These are phyloP conservation scores for Embiotoca jacksoni DNA, from an alignment of 2,113 vertebrate species.

Conservation along the genomic window DNA sequence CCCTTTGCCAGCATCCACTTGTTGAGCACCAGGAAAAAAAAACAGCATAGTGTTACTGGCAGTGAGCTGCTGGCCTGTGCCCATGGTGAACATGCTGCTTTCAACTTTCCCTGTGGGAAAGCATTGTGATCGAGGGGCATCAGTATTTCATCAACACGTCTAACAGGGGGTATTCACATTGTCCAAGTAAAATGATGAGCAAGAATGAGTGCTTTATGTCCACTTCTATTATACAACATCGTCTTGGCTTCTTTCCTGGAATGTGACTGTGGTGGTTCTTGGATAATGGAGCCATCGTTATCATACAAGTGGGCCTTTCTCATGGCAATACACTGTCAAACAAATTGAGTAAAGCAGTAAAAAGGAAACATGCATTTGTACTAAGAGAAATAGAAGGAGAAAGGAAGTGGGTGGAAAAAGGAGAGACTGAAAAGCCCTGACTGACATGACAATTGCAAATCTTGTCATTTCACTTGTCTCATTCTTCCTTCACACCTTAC, in stretches of 20 bases:
- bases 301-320: slow-evolving; percentile 33
- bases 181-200: slow-evolving; percentile 37
- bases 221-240: slow-evolving; percentile 34
- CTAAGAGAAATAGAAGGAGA: background rate
- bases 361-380: slow-evolving; percentile 42
- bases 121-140: slow-evolving; percentile 12
- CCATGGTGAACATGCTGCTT: slow-evolving; percentile 33
- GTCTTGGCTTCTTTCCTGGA: slow-evolving; percentile 43
- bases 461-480: slow-evolving; percentile 1
- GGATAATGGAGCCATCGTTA: slow-evolving; percentile 43
- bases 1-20: slow-evolving; percentile 32
- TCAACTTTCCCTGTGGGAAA: slow-evolving; percentile 32
- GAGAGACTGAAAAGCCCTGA: background rate
- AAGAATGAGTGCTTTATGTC: slow-evolving; percentile 11
- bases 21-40: slow-evolving; percentile 1
- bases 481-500: background rate
- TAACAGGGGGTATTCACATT: slow-evolving; percentile 13
- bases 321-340: slow-evolving; percentile 38
- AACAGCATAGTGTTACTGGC: slow-evolving; percentile 20
- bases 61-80: slow-evolving; percentile 18
- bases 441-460: background rate
- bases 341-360: slow-evolving; percentile 42
- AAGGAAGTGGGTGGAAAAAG: background rate
- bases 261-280: slow-evolving; percentile 26
- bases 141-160: slow-evolving; percentile 34